Percentiles rank a stretch among this genome's conserved stretches.
Conservation (phyloP, 2,888 invertebrate species). For the Cetonia aurata region DNA sequence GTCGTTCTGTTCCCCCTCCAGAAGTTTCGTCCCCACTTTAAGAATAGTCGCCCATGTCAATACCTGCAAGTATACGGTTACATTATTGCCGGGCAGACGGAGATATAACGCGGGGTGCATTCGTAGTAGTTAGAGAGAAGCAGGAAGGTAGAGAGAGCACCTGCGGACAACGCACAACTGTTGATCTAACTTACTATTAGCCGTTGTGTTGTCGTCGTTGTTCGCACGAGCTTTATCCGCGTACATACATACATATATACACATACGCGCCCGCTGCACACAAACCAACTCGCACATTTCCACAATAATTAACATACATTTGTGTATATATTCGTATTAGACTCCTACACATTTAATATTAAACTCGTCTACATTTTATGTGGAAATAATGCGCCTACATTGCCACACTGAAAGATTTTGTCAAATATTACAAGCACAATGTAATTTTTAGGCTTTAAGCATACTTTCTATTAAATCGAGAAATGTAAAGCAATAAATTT, state of each 20-base stretch:
- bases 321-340: too few relatives aligned
- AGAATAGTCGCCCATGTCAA: constrained; percentile 69
- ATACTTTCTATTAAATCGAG: too few relatives aligned
- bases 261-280: constrained; percentile 21
- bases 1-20: constrained; percentile 76
- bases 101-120: constrained; percentile 33
- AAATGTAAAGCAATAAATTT: too few relatives aligned
- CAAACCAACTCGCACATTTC: constrained; percentile 35
- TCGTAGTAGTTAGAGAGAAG: constrained; percentile 18
- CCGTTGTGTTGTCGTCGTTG: constrained; percentile 11
- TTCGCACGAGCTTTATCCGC: constrained; percentile 40
- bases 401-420: too few relatives aligned
- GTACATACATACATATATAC: background rate
- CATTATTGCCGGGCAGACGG: constrained; percentile 22
- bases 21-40: constrained; percentile 70
- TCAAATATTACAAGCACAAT: too few relatives aligned
- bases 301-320: constrained; percentile 1
- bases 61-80: constrained; percentile 53
- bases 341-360: too few relatives aligned
- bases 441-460: too few relatives aligned
- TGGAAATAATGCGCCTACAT: too few relatives aligned
- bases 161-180: constrained; percentile 56
- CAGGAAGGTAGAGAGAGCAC: constrained; percentile 49
- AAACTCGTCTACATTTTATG: too few relatives aligned
- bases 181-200: constrained; percentile 51